These are phyloP conservation scores for Heterohyrax brucei DNA, from an alignment of 2,797 vertebrate genomes.

Conservation along the genomic window DNA sequence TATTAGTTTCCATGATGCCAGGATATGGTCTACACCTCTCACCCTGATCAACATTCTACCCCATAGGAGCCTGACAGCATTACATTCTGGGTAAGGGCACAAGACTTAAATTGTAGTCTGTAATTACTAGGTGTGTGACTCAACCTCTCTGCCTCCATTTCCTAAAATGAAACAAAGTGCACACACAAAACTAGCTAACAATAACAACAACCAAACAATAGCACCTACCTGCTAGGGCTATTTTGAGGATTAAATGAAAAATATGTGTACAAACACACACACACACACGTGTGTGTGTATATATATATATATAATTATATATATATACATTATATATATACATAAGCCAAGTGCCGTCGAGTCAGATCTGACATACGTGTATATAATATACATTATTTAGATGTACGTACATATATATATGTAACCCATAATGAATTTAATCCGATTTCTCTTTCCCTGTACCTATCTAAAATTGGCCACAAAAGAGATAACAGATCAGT, in stretches of 20 bases:
- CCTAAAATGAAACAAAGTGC: neutral
- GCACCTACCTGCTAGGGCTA: neutral
- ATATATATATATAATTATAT: too few relatives aligned
- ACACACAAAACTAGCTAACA: neutral
- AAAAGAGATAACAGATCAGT: constrained; percentile 32
- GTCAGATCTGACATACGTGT: too few relatives aligned
- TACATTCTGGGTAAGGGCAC: neutral
- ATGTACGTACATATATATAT: too few relatives aligned
- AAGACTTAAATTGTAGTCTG: neutral
- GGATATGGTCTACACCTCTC: neutral
- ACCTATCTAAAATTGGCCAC: neutral
- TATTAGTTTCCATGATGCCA: neutral
- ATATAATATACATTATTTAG: too few relatives aligned
- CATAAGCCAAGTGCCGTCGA: too few relatives aligned
- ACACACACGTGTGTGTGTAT: too few relatives aligned
- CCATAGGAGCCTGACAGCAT: neutral
- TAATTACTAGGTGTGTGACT: neutral
- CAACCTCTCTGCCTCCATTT: neutral
- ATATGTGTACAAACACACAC: too few relatives aligned
- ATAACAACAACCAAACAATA: constrained; percentile 5
- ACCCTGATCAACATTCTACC: neutral
- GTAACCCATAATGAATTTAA: neutral
- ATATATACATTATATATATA: too few relatives aligned
- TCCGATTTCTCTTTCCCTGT: neutral
- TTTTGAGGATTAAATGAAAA: constrained; percentile 26